Conservation (phyloP, 2,888 invertebrate genomes). For the Microchrysa polita region DNA sequence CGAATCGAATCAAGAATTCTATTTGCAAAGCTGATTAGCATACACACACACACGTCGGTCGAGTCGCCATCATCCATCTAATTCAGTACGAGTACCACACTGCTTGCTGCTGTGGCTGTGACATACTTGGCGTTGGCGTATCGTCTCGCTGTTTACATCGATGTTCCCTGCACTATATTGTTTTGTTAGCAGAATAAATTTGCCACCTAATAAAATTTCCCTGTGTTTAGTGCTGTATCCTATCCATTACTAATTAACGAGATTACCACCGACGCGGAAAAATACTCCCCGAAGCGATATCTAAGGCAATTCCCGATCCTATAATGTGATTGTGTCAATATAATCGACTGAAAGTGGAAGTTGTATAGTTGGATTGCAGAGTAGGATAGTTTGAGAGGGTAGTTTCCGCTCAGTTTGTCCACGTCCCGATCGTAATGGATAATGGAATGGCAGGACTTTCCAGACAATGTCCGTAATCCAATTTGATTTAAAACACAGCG, state of each 20-base stretch:
- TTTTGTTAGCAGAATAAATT: conserved; percentile 11
- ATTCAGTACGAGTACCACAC: no score
- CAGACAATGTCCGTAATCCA: conserved; percentile 18
- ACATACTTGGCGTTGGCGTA: background rate
- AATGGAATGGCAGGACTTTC: background rate
- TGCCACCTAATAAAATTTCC: conserved; percentile 30
- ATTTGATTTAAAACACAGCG: conserved; percentile 24
- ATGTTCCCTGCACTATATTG: background rate
- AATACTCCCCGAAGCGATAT: conserved; percentile 21
- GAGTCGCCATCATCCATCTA: background rate
- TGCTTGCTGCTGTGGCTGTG: no score
- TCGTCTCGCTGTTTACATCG: no score
- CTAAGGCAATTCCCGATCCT: conserved; percentile 27
- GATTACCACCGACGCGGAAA: conserved; percentile 33
- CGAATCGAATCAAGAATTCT: background rate
- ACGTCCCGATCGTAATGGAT: background rate
- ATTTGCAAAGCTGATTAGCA: conserved; percentile 5
- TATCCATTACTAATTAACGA: conserved; percentile 25
- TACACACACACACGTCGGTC: background rate
- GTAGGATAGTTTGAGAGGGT: no score
- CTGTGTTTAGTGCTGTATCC: background rate
- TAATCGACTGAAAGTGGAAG: conserved; percentile 10
- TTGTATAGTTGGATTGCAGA: background rate
- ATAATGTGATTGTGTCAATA: conserved; percentile 41
- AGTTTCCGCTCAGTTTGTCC: no score